Percentiles rank a stretch among this genome's conserved stretches.
These are phyloP conservation scores for Sarcophaga caerulescens DNA, from an alignment of 2,888 invertebrate genomes.

Conservation along the genomic window DNA sequence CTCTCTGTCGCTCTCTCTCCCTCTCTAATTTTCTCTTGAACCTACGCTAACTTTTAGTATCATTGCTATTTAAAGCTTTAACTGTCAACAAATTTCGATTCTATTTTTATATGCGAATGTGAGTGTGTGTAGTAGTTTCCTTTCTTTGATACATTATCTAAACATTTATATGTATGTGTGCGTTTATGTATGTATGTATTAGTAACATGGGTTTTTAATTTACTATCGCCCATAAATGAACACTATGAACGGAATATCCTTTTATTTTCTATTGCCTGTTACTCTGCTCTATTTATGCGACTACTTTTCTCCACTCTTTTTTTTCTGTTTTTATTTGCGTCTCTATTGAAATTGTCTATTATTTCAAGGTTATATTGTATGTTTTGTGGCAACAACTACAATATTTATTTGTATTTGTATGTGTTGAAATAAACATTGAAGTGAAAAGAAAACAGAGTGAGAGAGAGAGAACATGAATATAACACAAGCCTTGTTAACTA, in stretches of 20 bases:
- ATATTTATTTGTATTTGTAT: background rate
- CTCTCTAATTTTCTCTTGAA: no score
- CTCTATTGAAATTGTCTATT: background rate
- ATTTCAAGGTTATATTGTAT: background rate
- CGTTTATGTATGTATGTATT: background rate
- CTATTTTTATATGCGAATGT: background rate
- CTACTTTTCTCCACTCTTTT: background rate
- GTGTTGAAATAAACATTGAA: background rate
- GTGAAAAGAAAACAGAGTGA: background rate
- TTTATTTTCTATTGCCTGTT: background rate
- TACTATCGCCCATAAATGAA: background rate
- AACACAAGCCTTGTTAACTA: no score
- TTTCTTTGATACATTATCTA: background rate
- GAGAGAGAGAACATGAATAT: no score
- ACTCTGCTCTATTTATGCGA: background rate
- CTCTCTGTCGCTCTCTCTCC: no score
- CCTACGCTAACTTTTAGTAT: no score
- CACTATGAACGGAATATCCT: background rate
- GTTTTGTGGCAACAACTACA: background rate
- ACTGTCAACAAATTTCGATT: background rate
- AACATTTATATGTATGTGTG: no score
- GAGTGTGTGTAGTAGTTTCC: background rate
- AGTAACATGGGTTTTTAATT: background rate
- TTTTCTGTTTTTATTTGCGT: no score
- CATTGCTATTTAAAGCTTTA: no score